Evolutionary conservation across 2,888 invertebrate genomes (phyloP).

Genomic region (Harmothoe impar): DNA sequence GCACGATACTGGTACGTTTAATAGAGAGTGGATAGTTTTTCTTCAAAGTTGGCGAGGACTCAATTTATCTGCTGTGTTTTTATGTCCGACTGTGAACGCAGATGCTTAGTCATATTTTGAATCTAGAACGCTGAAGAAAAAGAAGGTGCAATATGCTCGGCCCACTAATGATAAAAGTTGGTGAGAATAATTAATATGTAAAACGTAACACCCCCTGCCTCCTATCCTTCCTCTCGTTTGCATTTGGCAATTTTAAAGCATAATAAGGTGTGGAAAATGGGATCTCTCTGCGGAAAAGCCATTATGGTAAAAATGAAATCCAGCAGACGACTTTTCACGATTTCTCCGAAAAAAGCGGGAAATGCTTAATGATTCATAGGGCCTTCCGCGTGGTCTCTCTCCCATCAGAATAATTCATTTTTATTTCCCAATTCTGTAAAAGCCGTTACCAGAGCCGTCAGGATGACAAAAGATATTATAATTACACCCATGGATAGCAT

Average conservation of each 20-base stretch:
- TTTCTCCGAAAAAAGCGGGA: constrained; percentile 22
- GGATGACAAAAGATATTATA: neutral
- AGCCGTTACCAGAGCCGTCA: neutral
- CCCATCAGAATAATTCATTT: neutral
- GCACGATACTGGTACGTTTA: neutral
- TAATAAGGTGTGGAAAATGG: constrained; percentile 8
- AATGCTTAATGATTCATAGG: constrained; percentile 21
- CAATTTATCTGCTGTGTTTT: constrained; percentile 26
- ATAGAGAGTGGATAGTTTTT: neutral
- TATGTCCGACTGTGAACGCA: neutral
- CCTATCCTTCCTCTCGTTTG: neutral
- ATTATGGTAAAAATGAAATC: neutral
- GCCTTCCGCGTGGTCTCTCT: neutral
- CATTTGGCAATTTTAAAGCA: neutral
- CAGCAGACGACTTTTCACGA: constrained; percentile 8
- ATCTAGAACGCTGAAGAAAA: neutral
- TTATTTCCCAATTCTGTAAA: neutral
- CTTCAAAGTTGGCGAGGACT: neutral
- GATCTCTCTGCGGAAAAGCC: neutral
- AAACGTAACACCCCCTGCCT: neutral
- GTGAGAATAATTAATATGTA: neutral
- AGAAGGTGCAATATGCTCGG: neutral
- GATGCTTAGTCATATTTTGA: constrained; percentile 39
- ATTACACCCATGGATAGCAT: no score
- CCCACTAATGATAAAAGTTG: neutral